These are phyloP conservation scores for Phortica okadai DNA, from an alignment of 2,888 invertebrate species.

Conservation along the genomic window DNA sequence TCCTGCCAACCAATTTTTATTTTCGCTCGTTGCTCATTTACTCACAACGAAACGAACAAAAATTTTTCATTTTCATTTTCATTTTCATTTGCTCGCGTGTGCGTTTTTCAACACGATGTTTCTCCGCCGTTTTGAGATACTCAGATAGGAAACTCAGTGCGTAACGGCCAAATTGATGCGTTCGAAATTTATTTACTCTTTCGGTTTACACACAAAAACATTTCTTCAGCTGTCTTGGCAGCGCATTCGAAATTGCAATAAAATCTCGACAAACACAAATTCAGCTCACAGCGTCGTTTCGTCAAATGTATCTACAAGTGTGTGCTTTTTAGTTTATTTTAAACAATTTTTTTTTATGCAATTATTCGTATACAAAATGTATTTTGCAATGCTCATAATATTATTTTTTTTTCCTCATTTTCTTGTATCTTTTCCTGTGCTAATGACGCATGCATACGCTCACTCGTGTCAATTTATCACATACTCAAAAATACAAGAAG, in stretches of 20 bases:
- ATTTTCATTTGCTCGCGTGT: background rate
- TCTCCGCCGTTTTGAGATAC: background rate
- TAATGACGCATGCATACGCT: constrained; percentile 9
- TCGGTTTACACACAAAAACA: background rate
- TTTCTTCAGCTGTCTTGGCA: background rate
- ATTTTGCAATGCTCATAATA: constrained; percentile 1
- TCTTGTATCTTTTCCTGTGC: background rate
- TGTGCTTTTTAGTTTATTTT: background rate
- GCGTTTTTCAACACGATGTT: background rate
- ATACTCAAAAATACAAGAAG: constrained; percentile 23
- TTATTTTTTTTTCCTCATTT: background rate
- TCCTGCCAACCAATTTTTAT: background rate
- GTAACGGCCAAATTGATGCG: background rate
- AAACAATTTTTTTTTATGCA: background rate
- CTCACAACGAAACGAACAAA: background rate
- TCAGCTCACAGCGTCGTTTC: background rate
- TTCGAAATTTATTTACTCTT: background rate
- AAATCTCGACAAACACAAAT: constrained; percentile 10
- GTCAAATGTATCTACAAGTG: constrained; percentile 7
- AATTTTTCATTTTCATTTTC: constrained; percentile 5
- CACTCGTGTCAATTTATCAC: constrained; percentile 35
- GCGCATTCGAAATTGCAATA: constrained; percentile 9
- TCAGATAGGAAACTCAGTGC: background rate
- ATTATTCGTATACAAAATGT: background rate
- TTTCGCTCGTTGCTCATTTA: background rate